Conservation (phyloP, 1,140 invertebrate species). For the Pantala flavescens region DNA sequence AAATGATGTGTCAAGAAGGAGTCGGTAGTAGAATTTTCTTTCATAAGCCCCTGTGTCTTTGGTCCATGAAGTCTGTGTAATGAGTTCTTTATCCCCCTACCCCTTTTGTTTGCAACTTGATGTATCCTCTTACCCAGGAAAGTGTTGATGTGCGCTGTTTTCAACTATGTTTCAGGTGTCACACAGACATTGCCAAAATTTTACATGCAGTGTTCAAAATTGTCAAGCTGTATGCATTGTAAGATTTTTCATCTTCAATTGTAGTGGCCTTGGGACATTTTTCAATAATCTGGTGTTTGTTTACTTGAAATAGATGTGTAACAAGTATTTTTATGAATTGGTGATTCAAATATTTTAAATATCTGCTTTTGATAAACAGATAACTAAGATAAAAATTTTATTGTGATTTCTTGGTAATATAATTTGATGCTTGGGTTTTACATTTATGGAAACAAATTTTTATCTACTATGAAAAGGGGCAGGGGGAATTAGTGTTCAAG, state of each 20-base stretch:
- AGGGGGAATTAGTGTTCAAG: not conserved
- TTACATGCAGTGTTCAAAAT: not conserved
- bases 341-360: constrained; percentile 5
- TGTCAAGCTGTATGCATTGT: not conserved
- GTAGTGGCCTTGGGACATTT: constrained; percentile 6
- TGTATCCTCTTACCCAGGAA: not conserved
- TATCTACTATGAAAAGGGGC: not conserved
- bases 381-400: not conserved
- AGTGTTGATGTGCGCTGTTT: not conserved
- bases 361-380: not conserved
- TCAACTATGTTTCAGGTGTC: not conserved
- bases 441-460: not conserved
- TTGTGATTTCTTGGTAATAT: not conserved
- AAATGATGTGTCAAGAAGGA: not conserved
- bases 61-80: not conserved
- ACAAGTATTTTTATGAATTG: constrained; percentile 7
- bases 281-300: not conserved
- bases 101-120: not conserved
- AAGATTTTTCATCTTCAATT: not conserved
- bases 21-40: not conserved
- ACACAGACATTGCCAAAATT: not conserved
- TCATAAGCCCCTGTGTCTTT: not conserved
- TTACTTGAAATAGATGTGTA: not conserved
- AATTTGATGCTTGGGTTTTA: not conserved
- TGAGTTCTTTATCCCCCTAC: not conserved